Base-by-base conservation (phyloP, 2,113 vertebrate genomes). In the Coptodon rendalli region DNA sequence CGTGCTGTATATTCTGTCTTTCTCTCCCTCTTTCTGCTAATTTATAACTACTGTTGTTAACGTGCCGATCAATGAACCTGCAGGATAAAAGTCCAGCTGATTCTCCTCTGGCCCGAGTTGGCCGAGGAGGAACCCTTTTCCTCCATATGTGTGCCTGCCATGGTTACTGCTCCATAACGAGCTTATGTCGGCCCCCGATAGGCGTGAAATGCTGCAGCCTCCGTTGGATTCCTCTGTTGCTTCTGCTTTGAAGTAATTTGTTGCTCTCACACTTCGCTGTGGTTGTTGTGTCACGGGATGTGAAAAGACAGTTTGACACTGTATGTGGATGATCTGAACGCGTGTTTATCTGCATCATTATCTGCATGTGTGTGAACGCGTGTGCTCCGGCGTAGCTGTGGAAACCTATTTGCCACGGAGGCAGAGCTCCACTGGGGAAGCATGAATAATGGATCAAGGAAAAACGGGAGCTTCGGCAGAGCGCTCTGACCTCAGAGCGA, bases 361-460 rank as follows among this genome's bases (percentile, higher is more conserved):
- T 85, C 56, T 88, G 84, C 38, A 29, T n/a, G 63, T 43, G 76
- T 48, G 61, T 76, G 53, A 43, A 66, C 11, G 52, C 36, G 48
- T 89, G 68, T 86, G 85, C 53, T 79, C 80, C 85, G 68, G 88
- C 88, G 84, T 87, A 91, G 86, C 90, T 87, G 87, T 95, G 92
- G 92, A 93, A 94, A 91, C 80, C 87, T 90, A 93, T 95, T 95
- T 92, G 87, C 94, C 91, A 92, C 76, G 63, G 91, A 94, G 93
- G 90, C 93, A 87, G 59, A 86, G 88, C 87, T 92, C 90, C 91
- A 84, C 91, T 87, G 89, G 92, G 94, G 91, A 91, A 92, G 73
- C 86, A 95, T 96, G 93, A 96, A 96, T 96, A 95, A 96, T 96
- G 93, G 91, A 95, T 96, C 92, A 94, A 94, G 90, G 90, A 90